Evolutionary conservation across 2,797 vertebrate genomes (phyloP).

Genomic region (Hapalemur alaotrensis): DNA sequence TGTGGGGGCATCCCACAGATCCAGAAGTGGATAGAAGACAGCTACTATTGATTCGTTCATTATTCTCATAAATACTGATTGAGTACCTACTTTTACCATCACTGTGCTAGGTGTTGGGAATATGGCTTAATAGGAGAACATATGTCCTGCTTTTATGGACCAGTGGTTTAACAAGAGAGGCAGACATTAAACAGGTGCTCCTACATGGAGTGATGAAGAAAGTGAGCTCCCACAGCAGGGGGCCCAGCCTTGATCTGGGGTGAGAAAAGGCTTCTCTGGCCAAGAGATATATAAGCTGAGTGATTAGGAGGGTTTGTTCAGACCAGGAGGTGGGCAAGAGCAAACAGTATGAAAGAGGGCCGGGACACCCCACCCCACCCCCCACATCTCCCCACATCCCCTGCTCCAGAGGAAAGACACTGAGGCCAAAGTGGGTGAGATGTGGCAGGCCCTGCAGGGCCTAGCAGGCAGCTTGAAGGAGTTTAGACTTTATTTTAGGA

Average conservation of each 20-base stretch:
- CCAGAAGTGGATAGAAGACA: neutral
- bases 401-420: neutral
- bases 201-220: neutral
- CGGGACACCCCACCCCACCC: neutral
- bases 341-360: neutral
- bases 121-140: neutral
- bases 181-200: neutral
- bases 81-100: neutral
- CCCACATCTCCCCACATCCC: neutral
- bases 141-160: neutral
- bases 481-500: neutral
- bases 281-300: neutral
- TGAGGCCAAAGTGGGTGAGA: neutral
- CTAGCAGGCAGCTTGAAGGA: neutral
- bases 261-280: neutral
- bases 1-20: neutral
- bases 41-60: neutral
- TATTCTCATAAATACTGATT: neutral
- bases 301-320: neutral
- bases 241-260: neutral
- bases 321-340: neutral
- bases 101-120: neutral
- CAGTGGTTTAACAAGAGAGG: neutral
- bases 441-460: no score
- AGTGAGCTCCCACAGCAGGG: neutral